phyloP scores from a whole-genome alignment of 1,140 invertebrate species.

The Macrobrachium nipponense region DNA sequence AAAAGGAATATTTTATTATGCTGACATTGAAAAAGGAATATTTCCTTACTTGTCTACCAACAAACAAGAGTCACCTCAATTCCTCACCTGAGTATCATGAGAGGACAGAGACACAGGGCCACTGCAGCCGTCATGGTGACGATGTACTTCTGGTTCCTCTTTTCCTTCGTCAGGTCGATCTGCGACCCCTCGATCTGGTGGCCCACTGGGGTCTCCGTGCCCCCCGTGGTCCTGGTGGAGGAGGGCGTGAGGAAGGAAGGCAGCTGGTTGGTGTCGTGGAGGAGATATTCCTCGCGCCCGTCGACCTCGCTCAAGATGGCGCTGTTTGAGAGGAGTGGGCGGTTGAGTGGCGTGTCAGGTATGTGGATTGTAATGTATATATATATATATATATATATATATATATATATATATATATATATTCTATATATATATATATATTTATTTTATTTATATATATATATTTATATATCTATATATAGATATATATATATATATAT shows the following conservation, averaged over 20 bases:
- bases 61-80: not conserved
- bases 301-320: constrained; percentile 35
- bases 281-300: constrained; percentile 13
- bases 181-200: constrained; percentile 74
- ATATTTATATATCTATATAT: constrained; percentile 25
- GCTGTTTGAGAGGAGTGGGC: not conserved
- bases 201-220: constrained; percentile 24
- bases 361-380: not conserved
- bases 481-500: not conserved
- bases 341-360: not conserved
- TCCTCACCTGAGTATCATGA: constrained; percentile 75
- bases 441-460: not conserved
- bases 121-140: constrained; percentile 77
- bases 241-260: constrained; percentile 49
- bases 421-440: not conserved
- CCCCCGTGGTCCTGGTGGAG: not conserved
- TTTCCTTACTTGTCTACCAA: too few species aligned
- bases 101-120: constrained; percentile 76
- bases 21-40: too few species aligned
- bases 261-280: constrained; percentile 35
- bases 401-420: constrained; percentile 35
- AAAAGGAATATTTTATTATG: too few species aligned
- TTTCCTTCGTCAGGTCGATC: constrained; percentile 74
- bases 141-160: constrained; percentile 77
- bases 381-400: constrained; percentile 14